Evolutionary conservation across 2,113 vertebrate genomes (phyloP), one percentile per base, ranked within the genome.

Genomic region (Dicaeum eximium): DNA sequence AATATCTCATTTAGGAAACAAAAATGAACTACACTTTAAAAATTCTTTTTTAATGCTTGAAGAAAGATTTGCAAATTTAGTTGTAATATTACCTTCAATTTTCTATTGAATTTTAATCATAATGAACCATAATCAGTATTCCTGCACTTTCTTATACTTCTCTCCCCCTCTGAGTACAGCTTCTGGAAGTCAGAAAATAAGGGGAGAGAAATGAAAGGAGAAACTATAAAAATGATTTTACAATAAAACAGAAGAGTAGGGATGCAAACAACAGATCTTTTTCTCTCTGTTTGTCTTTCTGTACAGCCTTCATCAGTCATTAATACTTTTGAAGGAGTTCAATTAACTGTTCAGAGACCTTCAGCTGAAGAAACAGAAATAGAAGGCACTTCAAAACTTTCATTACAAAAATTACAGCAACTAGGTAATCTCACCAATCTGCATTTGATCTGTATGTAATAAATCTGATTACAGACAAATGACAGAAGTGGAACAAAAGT

Each of bases 261-360:
- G 19, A 51, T 69, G 22, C 4, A 69, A 80, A 56, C 23, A 25
- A 15, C n/a, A 70, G 10, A 82, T 11, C 2, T 80, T 78, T 70
- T 62, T 53, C 50, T 44, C 10, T 57, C 15, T 2, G 5, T 30
- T 9, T 64, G 28, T 45, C 40, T 60, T n/a, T 65, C 25, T 3
- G 18, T 75, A 10, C 24, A n/a, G 37, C 40, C 25, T 85, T 30
- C 23, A 73, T 21, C 35, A 82, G 40, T 40, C 67, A 70, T 50
- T 88, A 86, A 66, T 62, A 15, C 5, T 82, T 80, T 61, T 74
- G 40, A 80, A 73, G 33, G 21, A 84, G 18, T 64, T 45, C 62
- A 93, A 50, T 82, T 95, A 92, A 22, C 28, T 87, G 21, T 86
- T 93, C 58, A 71, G 66, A 81, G 60, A 79, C 21, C 22, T 86